A percentile compares a stretch with the other conserved stretches of the same genome.
Conservation (phyloP, 2,113 vertebrate genomes). For the Prochilodus magdalenae region DNA sequence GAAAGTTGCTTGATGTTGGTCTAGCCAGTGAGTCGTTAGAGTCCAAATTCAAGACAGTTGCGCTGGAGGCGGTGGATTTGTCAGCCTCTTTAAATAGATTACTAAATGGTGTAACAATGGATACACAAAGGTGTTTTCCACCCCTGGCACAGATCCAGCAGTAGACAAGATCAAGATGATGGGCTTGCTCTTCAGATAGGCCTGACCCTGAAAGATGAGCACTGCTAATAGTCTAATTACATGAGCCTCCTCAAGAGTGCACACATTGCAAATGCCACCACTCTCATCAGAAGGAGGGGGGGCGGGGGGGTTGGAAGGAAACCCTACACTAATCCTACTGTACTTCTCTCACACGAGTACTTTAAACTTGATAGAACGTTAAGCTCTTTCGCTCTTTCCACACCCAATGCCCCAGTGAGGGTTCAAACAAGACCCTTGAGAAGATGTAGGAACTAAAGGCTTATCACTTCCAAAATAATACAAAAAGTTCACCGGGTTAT, state of each 20-base stretch:
- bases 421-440: conserved; percentile 6
- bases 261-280: conserved; percentile 39
- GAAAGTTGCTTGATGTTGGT: conserved; percentile 9
- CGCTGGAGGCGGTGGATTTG: not conserved
- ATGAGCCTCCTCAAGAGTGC: conserved; percentile 38
- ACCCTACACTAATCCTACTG: conserved; percentile 36
- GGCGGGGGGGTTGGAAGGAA: not conserved
- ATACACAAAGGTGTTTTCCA: conserved; percentile 32
- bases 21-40: not conserved
- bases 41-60: not conserved
- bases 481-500: conserved; percentile 6
- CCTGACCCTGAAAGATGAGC: conserved; percentile 56
- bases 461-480: conserved; percentile 20
- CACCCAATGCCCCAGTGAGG: not conserved
- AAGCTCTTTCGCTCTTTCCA: conserved; percentile 31
- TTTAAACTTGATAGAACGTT: conserved; percentile 41
- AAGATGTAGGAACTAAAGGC: conserved; percentile 22
- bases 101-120: conserved; percentile 26
- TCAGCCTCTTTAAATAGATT: conserved; percentile 10
- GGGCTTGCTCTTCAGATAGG: conserved; percentile 26
- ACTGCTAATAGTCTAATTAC: conserved; percentile 55
- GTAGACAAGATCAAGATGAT: conserved; percentile 44
- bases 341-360: conserved; percentile 26
- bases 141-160: conserved; percentile 31
- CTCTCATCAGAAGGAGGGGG: conserved; percentile 23